A percentile compares a stretch with the other conserved stretches of the same genome.
phyloP scores from a whole-genome alignment of 2,797 vertebrate species.

The Thalassophryne amazonica region DNA sequence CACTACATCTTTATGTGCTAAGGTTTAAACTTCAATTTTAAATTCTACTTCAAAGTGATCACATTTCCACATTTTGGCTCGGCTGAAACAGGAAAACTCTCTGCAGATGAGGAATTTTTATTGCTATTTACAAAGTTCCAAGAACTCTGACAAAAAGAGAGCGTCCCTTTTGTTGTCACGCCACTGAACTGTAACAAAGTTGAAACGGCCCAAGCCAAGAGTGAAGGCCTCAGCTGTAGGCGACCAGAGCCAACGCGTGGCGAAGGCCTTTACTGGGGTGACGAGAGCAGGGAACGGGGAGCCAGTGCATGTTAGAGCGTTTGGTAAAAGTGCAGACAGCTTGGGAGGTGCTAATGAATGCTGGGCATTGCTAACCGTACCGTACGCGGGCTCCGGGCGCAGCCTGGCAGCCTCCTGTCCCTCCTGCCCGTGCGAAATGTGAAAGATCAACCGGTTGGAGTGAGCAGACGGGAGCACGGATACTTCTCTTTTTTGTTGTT shows the following conservation, averaged over 20 bases:
- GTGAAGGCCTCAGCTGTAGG: conserved; percentile 74
- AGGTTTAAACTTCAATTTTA: no score
- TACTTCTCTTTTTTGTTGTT: no score
- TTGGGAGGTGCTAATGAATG: conserved; percentile 84
- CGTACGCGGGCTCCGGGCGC: conserved; percentile 77
- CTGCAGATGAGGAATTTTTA: background rate
- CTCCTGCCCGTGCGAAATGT: conserved; percentile 81
- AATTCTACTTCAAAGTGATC: background rate
- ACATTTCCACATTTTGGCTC: background rate
- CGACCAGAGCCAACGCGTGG: conserved; percentile 67
- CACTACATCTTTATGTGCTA: no score
- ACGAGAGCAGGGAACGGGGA: conserved; percentile 72
- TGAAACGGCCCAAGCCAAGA: conserved; percentile 72
- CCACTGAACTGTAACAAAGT: conserved; percentile 70
- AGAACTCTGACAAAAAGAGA: conserved; percentile 43
- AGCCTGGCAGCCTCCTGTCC: conserved; percentile 79
- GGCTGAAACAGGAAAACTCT: background rate
- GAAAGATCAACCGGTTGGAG: conserved; percentile 84
- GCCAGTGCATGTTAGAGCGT: conserved; percentile 74
- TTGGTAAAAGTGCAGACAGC: conserved; percentile 81
- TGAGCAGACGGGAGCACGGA: conserved; percentile 80
- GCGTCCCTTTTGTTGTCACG: conserved; percentile 49
- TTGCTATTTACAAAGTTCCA: conserved; percentile 33
- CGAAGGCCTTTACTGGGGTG: conserved; percentile 76
- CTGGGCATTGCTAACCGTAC: conserved; percentile 76